Evolutionary conservation across 2,797 vertebrate genomes (phyloP).

Genomic region (Lacerta bilineata): DNA sequence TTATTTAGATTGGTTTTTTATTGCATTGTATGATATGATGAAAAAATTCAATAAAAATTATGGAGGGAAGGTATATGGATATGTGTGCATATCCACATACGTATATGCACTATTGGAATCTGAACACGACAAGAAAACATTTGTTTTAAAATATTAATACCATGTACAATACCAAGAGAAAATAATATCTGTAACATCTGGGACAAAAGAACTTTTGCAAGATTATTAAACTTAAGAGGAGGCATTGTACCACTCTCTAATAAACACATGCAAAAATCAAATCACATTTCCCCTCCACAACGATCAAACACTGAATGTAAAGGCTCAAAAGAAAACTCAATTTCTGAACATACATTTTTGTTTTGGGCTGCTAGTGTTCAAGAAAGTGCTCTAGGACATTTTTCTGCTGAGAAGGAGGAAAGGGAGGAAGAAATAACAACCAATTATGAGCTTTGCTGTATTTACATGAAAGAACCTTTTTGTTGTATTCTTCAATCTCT

Average conservation of each 20-base stretch:
- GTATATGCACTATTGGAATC: background rate
- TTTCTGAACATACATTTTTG: constrained; percentile 52
- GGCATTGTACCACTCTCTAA: background rate
- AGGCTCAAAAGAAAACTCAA: constrained; percentile 26
- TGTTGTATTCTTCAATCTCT: constrained; percentile 79
- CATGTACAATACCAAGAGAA: background rate
- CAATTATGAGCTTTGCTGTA: constrained; percentile 81
- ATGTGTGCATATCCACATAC: background rate
- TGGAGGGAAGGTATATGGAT: background rate
- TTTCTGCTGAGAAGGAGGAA: constrained; percentile 77
- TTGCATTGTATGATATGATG: too few relatives aligned
- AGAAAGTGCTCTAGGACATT: constrained; percentile 74
- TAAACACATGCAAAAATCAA: constrained; percentile 15
- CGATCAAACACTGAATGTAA: constrained; percentile 33
- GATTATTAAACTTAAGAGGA: background rate
- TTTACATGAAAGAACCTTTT: constrained; percentile 84
- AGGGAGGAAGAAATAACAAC: constrained; percentile 77
- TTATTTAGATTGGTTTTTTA: too few relatives aligned
- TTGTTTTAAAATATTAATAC: background rate
- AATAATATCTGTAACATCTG: background rate
- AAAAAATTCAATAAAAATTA: too few relatives aligned
- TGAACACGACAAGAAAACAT: background rate
- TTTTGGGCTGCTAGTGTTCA: constrained; percentile 70
- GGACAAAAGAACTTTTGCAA: background rate
- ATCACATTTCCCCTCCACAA: background rate